Base-by-base conservation (phyloP, 2,113 vertebrate species). In the Erythrolamprus reginae region DNA sequence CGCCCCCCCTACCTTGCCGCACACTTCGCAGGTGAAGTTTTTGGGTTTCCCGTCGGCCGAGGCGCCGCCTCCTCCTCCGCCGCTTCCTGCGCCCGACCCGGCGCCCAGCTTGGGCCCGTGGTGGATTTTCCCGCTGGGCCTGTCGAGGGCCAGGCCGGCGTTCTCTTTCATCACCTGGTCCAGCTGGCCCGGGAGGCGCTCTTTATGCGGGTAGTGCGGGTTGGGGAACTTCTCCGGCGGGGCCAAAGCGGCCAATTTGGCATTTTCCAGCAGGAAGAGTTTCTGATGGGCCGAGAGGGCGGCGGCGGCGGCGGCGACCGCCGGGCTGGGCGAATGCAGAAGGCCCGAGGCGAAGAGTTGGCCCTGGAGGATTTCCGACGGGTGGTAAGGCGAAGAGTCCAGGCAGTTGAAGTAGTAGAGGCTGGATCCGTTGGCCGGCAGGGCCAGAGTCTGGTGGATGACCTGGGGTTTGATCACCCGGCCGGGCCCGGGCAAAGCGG, bases 1-100 rank as follows among this genome's bases (percentile, higher is more conserved):
- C 26, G 28, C 4, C 7, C 0, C 45, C 45, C 96, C 96, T 97
- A 99, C 99, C 98, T 99, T 99, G 95, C 99, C 98, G 95, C 99
- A 99, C 92, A 99, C 98, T 96, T 99, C 99, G 91, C 99, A 99
- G n/a, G 99, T 99, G 94, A 99, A 99, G 96, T 98, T 98, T 94
- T 99, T 99, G 89, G 98, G 98, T 89, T 99, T 99, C 4, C 98
- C 98, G 86, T 99, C 99, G 0, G 96, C 84, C 0, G 96, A 82
- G 50, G 89, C 87, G 19, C 94, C 95, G 0, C 92, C 58, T 90
- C 94, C 95, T 0, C 92, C 58, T 90, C 50, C 70, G 95, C 92
- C 89, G 21, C 94, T 26, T 10, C 55, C 42, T 26, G 42, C 24
- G 42, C 42, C 5, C 21, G 51, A 53, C 9, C 83, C 45, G 93